Conservation (phyloP, 2,888 invertebrate genomes). For the Abscondita cerata region DNA sequence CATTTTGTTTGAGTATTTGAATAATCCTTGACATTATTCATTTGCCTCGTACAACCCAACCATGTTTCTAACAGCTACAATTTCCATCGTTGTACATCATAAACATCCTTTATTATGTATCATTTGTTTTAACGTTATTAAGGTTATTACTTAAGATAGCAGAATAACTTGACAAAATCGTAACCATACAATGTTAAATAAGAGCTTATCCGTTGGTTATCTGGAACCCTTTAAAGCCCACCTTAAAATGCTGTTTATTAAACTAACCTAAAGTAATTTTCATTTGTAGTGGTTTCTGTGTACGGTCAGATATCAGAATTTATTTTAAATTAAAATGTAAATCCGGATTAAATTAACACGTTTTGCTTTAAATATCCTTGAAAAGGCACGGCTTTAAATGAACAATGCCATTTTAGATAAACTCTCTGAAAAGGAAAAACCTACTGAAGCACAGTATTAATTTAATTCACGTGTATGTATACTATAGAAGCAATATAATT, state of each 20-base stretch:
- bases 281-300: slow-evolving; percentile 19
- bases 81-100: too few relatives aligned
- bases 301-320: slow-evolving; percentile 17
- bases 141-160: neutral
- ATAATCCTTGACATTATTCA: too few relatives aligned
- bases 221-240: slow-evolving; percentile 18
- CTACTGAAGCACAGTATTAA: too few relatives aligned
- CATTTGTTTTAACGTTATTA: too few relatives aligned
- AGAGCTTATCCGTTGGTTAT: slow-evolving; percentile 12
- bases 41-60: too few relatives aligned
- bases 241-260: slow-evolving; percentile 25
- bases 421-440: too few relatives aligned
- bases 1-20: too few relatives aligned
- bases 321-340: slow-evolving; percentile 16
- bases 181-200: slow-evolving; percentile 13
- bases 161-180: neutral
- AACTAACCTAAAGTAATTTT: slow-evolving; percentile 20
- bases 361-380: slow-evolving; percentile 3
- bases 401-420: too few relatives aligned
- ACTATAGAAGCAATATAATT: too few relatives aligned
- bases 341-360: slow-evolving; percentile 9
- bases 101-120: too few relatives aligned
- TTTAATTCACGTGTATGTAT: too few relatives aligned
- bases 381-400: neutral
- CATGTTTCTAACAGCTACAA: too few relatives aligned